A percentile compares a stretch with the other conserved stretches of the same genome.
phyloP scores from a whole-genome alignment of 2,113 vertebrate genomes.

The Actenoides lindsayi region DNA sequence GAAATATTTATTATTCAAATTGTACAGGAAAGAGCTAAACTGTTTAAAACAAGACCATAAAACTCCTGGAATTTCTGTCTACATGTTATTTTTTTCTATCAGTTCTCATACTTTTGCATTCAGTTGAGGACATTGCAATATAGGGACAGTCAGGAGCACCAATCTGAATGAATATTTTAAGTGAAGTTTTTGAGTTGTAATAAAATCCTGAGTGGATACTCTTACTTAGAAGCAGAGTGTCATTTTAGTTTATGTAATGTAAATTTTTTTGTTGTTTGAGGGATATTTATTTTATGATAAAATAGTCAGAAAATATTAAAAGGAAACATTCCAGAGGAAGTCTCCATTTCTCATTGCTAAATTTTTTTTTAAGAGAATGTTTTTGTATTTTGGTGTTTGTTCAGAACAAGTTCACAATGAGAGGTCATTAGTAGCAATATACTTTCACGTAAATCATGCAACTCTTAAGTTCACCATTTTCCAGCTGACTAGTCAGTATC shows the following conservation, averaged over 20 bases:
- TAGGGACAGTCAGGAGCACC: neutral
- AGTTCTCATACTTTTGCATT: neutral
- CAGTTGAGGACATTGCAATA: neutral
- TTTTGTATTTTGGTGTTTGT: neutral
- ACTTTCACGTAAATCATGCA: neutral
- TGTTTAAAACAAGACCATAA: neutral
- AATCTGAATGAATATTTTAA: neutral
- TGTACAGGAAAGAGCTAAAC: neutral
- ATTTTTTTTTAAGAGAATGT: neutral
- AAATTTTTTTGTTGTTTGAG: neutral
- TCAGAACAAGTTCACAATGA: neutral
- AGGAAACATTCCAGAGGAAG: neutral
- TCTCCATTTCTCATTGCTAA: neutral
- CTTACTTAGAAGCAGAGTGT: neutral
- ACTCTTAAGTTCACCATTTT: neutral
- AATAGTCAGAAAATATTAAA: neutral
- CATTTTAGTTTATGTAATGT: neutral
- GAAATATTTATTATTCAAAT: neutral
- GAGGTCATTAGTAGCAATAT: neutral
- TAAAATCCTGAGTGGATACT: neutral
- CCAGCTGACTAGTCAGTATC: neutral
- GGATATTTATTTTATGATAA: neutral
- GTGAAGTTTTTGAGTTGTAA: neutral
- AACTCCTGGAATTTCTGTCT: neutral
- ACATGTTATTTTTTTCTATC: neutral